Conservation (phyloP, 64 coral and sea anemone genomes). For the Acropora tenuis region DNA sequence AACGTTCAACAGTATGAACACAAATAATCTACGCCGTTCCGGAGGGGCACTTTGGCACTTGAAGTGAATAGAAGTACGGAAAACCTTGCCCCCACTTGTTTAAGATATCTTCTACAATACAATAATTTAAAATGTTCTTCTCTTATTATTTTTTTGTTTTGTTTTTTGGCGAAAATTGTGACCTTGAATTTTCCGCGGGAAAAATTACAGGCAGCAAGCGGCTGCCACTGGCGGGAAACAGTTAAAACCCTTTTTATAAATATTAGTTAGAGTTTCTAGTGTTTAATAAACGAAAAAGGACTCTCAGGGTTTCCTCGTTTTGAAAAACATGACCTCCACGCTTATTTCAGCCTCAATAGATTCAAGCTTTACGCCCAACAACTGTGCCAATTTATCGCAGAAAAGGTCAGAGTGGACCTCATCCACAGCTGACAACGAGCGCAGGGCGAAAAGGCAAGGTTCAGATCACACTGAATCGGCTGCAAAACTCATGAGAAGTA, state of each 20-base stretch:
- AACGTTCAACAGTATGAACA: too few relatives aligned
- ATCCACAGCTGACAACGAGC: conserved; percentile 4
- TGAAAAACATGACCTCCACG: neutral
- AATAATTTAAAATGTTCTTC: too few relatives aligned
- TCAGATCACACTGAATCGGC: neutral
- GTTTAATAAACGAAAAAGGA: neutral
- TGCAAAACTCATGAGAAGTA: conserved; percentile 7
- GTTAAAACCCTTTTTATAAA: neutral
- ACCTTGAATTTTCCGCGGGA: neutral
- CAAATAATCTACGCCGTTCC: neutral
- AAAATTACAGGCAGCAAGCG: neutral
- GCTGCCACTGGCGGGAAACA: conserved; percentile 13
- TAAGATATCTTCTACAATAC: too few relatives aligned
- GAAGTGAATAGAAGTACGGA: too few relatives aligned
- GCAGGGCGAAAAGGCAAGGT: neutral
- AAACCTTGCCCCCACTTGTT: too few relatives aligned
- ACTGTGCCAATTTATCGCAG: neutral
- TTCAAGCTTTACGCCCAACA: neutral
- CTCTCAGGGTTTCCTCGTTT: neutral
- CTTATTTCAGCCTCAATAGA: neutral
- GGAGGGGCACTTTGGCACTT: too few relatives aligned
- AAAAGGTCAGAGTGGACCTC: conserved; percentile 17
- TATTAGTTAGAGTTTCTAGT: neutral
- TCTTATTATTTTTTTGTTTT: too few relatives aligned
- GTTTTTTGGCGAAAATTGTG: neutral